Base-by-base conservation (phyloP, 2,797 vertebrate genomes). In the Toxotes lorentzi region DNA sequence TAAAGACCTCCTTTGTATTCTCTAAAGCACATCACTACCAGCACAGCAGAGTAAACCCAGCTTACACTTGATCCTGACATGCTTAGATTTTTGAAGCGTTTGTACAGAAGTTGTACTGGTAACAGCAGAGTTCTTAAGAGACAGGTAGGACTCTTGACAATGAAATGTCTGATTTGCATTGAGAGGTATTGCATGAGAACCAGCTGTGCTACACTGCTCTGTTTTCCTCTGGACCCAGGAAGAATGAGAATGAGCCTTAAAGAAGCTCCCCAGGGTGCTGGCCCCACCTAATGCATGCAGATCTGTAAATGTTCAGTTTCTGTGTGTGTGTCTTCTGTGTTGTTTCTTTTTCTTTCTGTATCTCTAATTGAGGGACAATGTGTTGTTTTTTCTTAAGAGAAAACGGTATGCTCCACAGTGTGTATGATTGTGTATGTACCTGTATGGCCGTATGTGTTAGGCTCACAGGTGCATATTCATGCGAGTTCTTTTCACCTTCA, bases 201-300 rank as follows among this genome's bases (percentile, higher is more conserved):
- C 63, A 69, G 53, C 64, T n/a, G 8, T 63, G 67, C 54, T 54
- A 0, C 47, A 62, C 19, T 23, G 17, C 56, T 78, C 27, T 30
- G 50, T 59, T 81, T 76, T 61, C 34, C 17, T 67, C 61, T 81
- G 57, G 73, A 87, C 35, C 19, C 50, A 41, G n/a, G 32, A 40
- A 51, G 78, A 89, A 89, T 85, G 59, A 79, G 47, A 88, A 85
- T 66, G 68, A 86, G 80, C 47, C 58, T 58, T 54, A 65, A 56
- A 69, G 56, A 34, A 24, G 45, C 72, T 86, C 57, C 78, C 70
- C 5, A 4, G 54, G 48, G 76, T 43, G 56, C 35, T 30, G 61
- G 32, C 34, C 53, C 14, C 57, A 63, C 23, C 56, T 65, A 51
- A 77, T 70, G 67, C 77, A 62, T 70, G n/a, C 76, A 75, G 73